Conservation (phyloP, 2,888 invertebrate genomes). For the Chaetogeoica ovagalla region DNA sequence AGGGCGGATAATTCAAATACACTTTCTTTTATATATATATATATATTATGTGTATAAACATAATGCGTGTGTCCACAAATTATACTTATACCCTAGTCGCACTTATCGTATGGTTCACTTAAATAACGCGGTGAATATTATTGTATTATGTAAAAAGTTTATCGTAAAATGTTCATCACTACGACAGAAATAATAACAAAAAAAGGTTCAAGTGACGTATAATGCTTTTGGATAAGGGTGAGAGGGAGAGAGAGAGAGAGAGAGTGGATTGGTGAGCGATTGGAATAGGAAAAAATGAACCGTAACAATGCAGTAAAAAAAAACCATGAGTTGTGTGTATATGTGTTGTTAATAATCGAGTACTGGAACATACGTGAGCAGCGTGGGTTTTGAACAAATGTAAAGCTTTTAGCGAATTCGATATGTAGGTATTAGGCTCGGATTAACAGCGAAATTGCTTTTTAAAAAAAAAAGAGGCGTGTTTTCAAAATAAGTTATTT, state of each 20-base stretch:
- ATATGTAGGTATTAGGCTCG: not conserved
- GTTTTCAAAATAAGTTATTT: too few species aligned
- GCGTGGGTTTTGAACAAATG: not conserved
- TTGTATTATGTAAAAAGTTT: not conserved
- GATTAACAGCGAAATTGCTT: too few species aligned
- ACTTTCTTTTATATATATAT: not conserved
- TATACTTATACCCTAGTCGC: not conserved
- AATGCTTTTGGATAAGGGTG: not conserved
- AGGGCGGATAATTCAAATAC: conserved; percentile 24
- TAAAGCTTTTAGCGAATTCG: conserved; percentile 27
- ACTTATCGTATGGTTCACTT: not conserved
- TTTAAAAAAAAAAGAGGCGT: too few species aligned
- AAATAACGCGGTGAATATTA: not conserved
- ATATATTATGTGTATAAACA: too few species aligned
- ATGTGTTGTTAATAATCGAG: conserved; percentile 3
- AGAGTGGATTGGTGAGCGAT: too few species aligned
- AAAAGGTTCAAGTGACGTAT: not conserved
- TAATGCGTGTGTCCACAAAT: not conserved
- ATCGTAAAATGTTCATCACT: conserved; percentile 11
- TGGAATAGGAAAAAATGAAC: not conserved
- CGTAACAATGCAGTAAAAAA: not conserved
- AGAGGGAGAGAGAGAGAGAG: not conserved
- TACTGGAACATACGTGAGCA: not conserved
- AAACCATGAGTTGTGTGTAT: not conserved
- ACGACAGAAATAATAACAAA: conserved; percentile 2